phyloP scores from a whole-genome alignment of 53 echinoderm and acorn worm species.

The Luidia sarsii region DNA sequence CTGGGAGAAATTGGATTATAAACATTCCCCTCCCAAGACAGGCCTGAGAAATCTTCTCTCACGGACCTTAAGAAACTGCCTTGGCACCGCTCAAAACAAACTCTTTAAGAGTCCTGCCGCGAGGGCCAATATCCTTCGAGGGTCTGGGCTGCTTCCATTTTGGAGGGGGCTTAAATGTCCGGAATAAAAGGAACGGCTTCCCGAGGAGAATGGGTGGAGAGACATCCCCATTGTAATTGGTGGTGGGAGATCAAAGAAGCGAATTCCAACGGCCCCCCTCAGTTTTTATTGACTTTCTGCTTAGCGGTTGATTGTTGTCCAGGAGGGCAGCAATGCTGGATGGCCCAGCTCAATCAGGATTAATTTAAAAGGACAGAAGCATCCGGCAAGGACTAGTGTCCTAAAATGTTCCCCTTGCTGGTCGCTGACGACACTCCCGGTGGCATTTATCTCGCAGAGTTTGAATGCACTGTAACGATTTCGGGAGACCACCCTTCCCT shows the following conservation, averaged over 20 bases:
- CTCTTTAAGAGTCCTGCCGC: background rate
- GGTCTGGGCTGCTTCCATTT: background rate
- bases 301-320: too few species aligned
- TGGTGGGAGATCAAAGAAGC: too few species aligned
- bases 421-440: too few species aligned
- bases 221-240: too few species aligned
- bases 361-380: too few species aligned
- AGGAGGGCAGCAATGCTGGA: too few species aligned
- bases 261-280: background rate
- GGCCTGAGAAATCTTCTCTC: background rate
- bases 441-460: too few species aligned
- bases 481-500: too few species aligned
- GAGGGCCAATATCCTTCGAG: background rate
- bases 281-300: constrained; percentile 12
- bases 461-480: too few species aligned
- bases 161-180: constrained; percentile 29
- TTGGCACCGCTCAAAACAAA: constrained; percentile 12
- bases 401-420: too few species aligned
- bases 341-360: too few species aligned
- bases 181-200: constrained; percentile 15
- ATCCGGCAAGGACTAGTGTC: too few species aligned
- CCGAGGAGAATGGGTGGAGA: constrained; percentile 11
- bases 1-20: constrained; percentile 24
- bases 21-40: background rate
- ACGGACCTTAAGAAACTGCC: background rate